Conservation (phyloP, 2,797 vertebrate genomes). For the Parauchenoglanis ngamensis region DNA sequence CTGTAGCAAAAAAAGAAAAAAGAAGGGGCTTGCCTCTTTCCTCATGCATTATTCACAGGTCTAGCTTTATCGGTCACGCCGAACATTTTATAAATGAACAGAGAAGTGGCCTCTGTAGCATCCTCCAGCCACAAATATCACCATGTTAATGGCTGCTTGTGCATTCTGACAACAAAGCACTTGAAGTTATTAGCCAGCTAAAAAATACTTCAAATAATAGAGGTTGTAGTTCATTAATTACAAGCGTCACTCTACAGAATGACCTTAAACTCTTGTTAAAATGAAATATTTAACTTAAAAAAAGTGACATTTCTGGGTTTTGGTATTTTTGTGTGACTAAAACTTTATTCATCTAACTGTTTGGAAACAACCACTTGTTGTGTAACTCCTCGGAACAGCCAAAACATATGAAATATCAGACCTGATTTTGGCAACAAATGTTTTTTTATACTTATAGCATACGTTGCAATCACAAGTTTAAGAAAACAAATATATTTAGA, state of each 20-base stretch:
- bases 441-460: background rate
- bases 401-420: background rate
- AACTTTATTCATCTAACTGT: background rate
- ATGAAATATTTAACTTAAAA: background rate
- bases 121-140: constrained; percentile 25
- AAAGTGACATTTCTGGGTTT: background rate
- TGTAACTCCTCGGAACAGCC: background rate
- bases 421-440: background rate
- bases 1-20: background rate
- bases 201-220: constrained; percentile 30
- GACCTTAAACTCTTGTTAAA: background rate
- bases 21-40: background rate
- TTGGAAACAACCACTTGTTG: background rate
- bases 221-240: constrained; percentile 5
- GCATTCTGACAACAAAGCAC: constrained; percentile 34
- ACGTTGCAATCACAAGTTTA: background rate
- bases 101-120: constrained; percentile 22
- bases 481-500: background rate
- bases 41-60: constrained; percentile 22
- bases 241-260: background rate
- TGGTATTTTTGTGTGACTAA: background rate
- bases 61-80: background rate
- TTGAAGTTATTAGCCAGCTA: constrained; percentile 16
- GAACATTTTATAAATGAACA: constrained; percentile 21
- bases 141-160: constrained; percentile 31